These are phyloP conservation scores for Hirtodrosophila alboralis DNA, from an alignment of 2,888 invertebrate genomes.

Conservation along the genomic window DNA sequence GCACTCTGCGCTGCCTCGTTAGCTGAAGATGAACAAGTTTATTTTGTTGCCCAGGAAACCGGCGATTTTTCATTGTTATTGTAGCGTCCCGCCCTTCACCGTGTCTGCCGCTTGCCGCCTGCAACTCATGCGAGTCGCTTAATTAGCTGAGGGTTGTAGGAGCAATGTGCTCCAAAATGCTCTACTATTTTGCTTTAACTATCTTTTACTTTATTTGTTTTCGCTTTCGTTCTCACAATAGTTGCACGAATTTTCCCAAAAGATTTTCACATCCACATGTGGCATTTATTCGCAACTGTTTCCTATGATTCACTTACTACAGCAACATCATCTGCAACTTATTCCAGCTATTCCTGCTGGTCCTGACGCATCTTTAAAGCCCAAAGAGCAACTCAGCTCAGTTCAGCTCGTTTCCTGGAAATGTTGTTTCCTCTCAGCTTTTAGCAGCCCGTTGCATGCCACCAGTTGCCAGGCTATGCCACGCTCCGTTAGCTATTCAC, in stretches of 20 bases:
- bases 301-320: conserved; percentile 38
- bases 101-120: conserved; percentile 11
- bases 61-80: conserved; percentile 74
- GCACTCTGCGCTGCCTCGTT: conserved; percentile 49
- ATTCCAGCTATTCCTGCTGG: conserved; percentile 19
- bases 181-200: conserved; percentile 14
- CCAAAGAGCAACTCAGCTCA: conserved; percentile 9
- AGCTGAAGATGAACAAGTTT: conserved; percentile 77
- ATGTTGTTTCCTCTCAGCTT: conserved; percentile 61
- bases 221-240: conserved; percentile 56
- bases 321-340: not conserved
- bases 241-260: conserved; percentile 42
- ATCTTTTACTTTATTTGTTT: conserved; percentile 23
- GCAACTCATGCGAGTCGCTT: conserved; percentile 59
- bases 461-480: conserved; percentile 6
- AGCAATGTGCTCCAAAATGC: conserved; percentile 7
- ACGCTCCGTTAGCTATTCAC: conserved; percentile 4
- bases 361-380: conserved; percentile 34
- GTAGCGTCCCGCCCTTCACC: conserved; percentile 12
- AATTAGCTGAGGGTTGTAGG: conserved; percentile 59
- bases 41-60: conserved; percentile 67
- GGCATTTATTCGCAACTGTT: conserved; percentile 45
- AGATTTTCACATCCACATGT: conserved; percentile 44
- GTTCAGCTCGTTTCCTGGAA: conserved; percentile 66
- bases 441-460: no score